A percentile compares a stretch with the other conserved stretches of the same genome.
These are phyloP conservation scores for Caerostris extrusa DNA, from an alignment of 1,140 invertebrate species.

Conservation along the genomic window DNA sequence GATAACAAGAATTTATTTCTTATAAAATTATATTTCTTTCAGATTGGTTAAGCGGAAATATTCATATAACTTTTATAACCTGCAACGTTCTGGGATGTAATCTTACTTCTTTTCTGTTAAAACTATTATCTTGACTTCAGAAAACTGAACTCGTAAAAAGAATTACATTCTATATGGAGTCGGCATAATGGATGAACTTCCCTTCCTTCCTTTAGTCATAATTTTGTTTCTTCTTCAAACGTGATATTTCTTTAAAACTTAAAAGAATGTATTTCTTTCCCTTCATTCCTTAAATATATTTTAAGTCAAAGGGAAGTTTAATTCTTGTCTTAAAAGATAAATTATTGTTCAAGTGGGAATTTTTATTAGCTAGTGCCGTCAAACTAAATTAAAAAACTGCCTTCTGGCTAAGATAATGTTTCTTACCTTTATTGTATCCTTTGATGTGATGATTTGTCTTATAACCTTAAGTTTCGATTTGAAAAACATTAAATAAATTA, in stretches of 20 bases:
- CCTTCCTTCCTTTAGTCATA: not conserved
- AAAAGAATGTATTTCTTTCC: not conserved
- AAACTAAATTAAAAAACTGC: no score
- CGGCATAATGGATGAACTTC: not conserved
- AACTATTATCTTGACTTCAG: not conserved
- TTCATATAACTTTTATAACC: not conserved
- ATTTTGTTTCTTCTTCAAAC: not conserved
- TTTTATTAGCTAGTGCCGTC: no score
- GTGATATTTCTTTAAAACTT: not conserved
- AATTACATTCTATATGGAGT: not conserved
- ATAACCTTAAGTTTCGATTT: no score
- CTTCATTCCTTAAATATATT: not conserved
- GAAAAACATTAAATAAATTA: no score
- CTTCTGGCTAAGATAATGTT: no score
- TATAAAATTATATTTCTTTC: no score
- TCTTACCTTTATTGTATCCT: no score
- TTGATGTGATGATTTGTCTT: no score
- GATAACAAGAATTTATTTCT: no score
- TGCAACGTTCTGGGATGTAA: not conserved
- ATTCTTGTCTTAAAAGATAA: not conserved
- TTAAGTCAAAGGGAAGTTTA: not conserved
- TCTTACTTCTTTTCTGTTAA: not conserved
- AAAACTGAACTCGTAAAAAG: not conserved
- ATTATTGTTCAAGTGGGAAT: not conserved
- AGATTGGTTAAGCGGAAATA: not conserved